phyloP scores from a whole-genome alignment of 2,113 vertebrate species.

The Serinus canaria region DNA sequence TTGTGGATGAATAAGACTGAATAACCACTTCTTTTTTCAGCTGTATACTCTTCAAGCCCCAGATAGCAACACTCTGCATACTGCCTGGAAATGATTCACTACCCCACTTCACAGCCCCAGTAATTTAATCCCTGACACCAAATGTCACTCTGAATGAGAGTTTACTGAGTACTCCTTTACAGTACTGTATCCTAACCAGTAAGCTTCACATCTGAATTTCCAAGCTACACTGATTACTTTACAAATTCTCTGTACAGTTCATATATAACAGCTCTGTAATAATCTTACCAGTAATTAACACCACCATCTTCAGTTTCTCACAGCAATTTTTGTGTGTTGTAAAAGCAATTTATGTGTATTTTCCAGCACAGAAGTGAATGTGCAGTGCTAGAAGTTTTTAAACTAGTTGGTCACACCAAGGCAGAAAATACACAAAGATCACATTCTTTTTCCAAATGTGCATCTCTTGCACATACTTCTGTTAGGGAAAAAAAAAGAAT shows the following conservation, averaged over 20 bases:
- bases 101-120: not conserved
- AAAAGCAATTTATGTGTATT: not conserved
- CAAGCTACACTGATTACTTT: not conserved
- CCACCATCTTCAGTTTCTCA: not conserved
- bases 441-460: not conserved
- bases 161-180: not conserved
- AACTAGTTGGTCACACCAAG: not conserved
- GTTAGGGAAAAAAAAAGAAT: not conserved
- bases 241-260: not conserved
- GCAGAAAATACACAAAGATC: rapidly evolving
- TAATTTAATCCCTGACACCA: constrained; percentile 4
- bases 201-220: not conserved
- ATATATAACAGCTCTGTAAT: not conserved
- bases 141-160: not conserved
- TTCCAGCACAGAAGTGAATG: not conserved
- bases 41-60: not conserved
- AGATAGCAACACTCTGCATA: constrained; percentile 15
- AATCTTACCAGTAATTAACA: not conserved
- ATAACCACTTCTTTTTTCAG: constrained; percentile 14
- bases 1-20: not conserved
- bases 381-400: not conserved
- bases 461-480: not conserved
- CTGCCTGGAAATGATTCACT: constrained; percentile 14
- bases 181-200: not conserved
- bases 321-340: not conserved